These are phyloP conservation scores for Platysternon megacephalum DNA, from an alignment of 2,113 vertebrate species.

Conservation along the genomic window DNA sequence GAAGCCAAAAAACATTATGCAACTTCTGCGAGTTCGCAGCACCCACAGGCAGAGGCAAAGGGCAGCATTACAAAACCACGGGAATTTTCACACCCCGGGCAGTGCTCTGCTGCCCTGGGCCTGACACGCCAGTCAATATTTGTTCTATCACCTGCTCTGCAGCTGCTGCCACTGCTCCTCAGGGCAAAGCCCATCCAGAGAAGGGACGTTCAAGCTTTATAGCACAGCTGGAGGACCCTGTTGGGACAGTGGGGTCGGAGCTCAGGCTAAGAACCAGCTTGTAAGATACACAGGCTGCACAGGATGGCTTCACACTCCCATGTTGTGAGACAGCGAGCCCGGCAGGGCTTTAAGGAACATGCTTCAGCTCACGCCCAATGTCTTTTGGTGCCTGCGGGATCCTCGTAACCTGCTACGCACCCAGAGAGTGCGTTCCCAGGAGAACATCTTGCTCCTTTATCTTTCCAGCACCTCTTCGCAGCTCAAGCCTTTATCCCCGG, in stretches of 20 bases:
- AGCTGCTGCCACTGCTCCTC: neutral
- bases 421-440: neutral
- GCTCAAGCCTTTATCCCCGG: neutral
- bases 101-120: accelerated
- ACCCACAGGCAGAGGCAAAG: neutral
- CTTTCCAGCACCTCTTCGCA: neutral
- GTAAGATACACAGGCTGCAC: accelerated
- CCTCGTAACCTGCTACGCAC: neutral
- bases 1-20: neutral
- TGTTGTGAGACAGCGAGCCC: neutral
- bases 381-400: neutral
- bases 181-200: neutral
- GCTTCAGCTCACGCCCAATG: neutral
- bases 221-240: neutral
- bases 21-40: neutral
- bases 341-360: neutral
- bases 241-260: neutral
- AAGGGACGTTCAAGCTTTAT: too few species aligned
- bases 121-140: neutral
- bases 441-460: constrained; percentile 42
- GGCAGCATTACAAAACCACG: accelerated
- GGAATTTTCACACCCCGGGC: neutral
- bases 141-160: neutral
- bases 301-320: neutral
- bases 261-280: accelerated